Conservation (phyloP, 2,888 invertebrate species). For the Podabrus alpinus region DNA sequence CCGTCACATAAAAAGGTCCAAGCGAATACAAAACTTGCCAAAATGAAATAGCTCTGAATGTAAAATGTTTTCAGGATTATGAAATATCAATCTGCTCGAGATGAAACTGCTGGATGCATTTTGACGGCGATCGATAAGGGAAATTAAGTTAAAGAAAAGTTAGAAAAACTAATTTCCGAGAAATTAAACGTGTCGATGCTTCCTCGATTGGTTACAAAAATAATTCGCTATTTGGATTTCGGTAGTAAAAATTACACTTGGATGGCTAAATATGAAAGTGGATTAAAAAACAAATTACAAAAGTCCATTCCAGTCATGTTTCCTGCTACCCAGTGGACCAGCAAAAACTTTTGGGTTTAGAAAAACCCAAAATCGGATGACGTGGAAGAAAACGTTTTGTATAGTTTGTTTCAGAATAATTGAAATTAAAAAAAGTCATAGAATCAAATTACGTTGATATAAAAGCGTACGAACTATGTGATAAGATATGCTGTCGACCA, state of each 20-base stretch:
- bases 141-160: not conserved
- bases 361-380: no score
- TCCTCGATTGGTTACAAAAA: not conserved
- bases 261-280: not conserved
- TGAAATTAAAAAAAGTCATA: no score
- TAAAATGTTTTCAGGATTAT: not conserved
- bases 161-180: not conserved
- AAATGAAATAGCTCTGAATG: not conserved
- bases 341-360: not conserved
- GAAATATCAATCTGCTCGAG: not conserved
- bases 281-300: not conserved
- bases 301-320: no score
- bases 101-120: not conserved
- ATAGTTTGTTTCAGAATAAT: no score
- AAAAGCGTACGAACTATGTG: no score
- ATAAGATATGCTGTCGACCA: no score
- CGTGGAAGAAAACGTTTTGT: no score
- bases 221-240: not conserved
- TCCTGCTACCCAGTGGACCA: no score
- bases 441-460: no score
- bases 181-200: not conserved
- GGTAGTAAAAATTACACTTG: not conserved
- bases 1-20: not conserved
- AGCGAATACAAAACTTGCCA: not conserved
- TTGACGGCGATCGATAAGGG: not conserved